A percentile compares a stretch with the other conserved stretches of the same genome.
These are phyloP conservation scores for Oryzias melastigma DNA, from an alignment of 2,113 vertebrate species.

Conservation along the genomic window DNA sequence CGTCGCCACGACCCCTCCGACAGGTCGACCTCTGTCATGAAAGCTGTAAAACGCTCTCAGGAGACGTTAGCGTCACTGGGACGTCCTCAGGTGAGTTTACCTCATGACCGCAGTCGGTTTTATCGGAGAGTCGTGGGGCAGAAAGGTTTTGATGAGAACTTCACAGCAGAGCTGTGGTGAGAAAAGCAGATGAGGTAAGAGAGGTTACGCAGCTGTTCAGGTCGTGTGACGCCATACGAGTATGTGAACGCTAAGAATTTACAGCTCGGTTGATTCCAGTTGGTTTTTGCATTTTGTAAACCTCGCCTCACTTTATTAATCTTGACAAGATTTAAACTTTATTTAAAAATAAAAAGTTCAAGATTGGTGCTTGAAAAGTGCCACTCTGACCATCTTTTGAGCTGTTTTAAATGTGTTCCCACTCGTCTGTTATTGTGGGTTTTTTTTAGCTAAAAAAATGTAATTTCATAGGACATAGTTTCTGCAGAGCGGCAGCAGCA, in stretches of 20 bases:
- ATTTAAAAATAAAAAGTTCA: too few species aligned
- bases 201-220: neutral
- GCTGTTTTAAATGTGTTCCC: too few species aligned
- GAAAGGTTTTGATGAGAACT: conserved; percentile 1
- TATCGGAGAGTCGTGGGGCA: conserved; percentile 8
- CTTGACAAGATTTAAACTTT: too few species aligned
- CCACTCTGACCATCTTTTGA: too few species aligned
- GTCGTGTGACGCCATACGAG: neutral
- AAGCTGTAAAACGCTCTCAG: conserved; percentile 34
- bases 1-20: conserved; percentile 33
- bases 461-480: too few species aligned
- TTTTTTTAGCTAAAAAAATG: too few species aligned
- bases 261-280: too few species aligned
- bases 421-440: too few species aligned
- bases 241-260: neutral
- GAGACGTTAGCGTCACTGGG: neutral
- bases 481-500: too few species aligned
- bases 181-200: conserved; percentile 13
- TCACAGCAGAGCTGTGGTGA: neutral
- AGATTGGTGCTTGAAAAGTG: too few species aligned
- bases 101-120: neutral
- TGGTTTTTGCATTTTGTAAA: too few species aligned
- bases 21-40: conserved; percentile 27
- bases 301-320: too few species aligned
- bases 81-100: conserved; percentile 21